These are phyloP conservation scores for Lepus townsendii DNA, from an alignment of 2,797 vertebrate species.

Conservation along the genomic window DNA sequence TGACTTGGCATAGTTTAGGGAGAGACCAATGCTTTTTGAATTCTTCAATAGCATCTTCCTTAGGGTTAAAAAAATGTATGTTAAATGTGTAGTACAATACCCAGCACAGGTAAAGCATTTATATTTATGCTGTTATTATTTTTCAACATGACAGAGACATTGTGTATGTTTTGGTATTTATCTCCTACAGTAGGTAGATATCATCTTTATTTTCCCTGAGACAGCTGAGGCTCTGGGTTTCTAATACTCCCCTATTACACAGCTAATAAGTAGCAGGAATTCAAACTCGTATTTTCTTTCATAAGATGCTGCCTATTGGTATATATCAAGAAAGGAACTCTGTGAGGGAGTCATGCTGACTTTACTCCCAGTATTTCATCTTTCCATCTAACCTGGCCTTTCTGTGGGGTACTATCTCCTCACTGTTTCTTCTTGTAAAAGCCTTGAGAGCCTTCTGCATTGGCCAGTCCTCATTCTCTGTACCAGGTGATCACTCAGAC, in stretches of 20 bases:
- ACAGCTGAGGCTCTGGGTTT: background rate
- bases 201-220: slow-evolving; percentile 31
- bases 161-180: background rate
- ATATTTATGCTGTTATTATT: background rate
- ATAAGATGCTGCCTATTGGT: background rate
- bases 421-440: slow-evolving; percentile 26
- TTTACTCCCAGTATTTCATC: background rate
- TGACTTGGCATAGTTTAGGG: slow-evolving; percentile 23
- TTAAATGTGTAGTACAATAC: background rate
- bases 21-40: slow-evolving; percentile 51
- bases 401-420: background rate
- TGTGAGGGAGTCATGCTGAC: background rate
- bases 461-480: background rate
- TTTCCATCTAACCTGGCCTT: background rate
- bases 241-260: background rate
- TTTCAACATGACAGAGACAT: background rate
- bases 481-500: background rate
- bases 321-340: background rate
- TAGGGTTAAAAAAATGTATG: slow-evolving; percentile 25
- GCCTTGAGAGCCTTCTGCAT: background rate
- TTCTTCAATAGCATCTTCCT: slow-evolving; percentile 46
- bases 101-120: background rate
- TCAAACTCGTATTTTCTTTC: background rate
- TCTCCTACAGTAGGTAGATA: background rate
- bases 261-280: background rate